Evolutionary conservation across 1,140 invertebrate genomes (phyloP), one percentile per base, ranked within the genome.

Genomic region (Octopus bimaculoides): DNA sequence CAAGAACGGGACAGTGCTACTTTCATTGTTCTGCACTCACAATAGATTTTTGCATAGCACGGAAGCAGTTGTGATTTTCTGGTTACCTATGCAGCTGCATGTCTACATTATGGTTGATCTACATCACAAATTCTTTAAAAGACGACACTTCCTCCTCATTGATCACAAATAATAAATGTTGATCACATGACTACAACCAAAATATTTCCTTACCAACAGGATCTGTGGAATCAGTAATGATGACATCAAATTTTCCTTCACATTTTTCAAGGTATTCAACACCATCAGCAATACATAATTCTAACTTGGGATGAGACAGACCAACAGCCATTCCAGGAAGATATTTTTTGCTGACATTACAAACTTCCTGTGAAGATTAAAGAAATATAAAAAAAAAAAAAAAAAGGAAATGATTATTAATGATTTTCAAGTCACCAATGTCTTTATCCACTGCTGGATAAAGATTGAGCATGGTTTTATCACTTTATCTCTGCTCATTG

Each of bases 221-320:
- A 92, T 99, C 98, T 66, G 97, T 97, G 75, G 97, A 98, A 89
- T 99, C 98, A 0, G 98, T 99, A 54, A 99, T 98, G 77, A 99
- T 97, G 53, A 99, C 95, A 91, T 99, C 98, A 90, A 97, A 99
- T 90, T 96, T 93, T 55, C 93, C 92, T 74, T 91, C 92, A 83
- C 97, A 96, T 54, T 95, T 92, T 83, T 95, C 94, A 92, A 99
- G 94, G 88, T 96, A 99, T 84, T 97, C 94, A 85, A 98, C 96
- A 3, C 98, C 98, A 89, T 99, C 98, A 4, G 95, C 96, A 77
- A 99, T 93, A 84, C 95, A 92, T 5, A 99, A 87, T 0, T 91
- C 93, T 4, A 99, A 87, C 89, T 98, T 98, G 0, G 94, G 93
- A 89, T 94, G 93, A 2, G 93, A 90, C 80, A 99, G 95, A 8